phyloP scores from a whole-genome alignment of 2,113 vertebrate genomes.

The Urocitellus parryii region DNA sequence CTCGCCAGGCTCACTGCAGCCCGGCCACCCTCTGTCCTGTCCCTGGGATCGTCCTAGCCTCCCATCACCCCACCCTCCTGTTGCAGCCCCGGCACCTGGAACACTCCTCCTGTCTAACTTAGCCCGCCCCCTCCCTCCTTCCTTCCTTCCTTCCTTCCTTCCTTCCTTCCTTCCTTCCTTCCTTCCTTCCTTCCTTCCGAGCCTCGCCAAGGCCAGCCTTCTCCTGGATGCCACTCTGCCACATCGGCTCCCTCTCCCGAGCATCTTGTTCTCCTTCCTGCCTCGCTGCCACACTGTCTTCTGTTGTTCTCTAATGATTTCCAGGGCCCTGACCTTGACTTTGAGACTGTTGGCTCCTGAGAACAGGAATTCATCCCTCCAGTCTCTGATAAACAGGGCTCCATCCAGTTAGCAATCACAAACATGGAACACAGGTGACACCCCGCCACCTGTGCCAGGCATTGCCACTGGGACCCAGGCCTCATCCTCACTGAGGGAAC shows the following conservation, averaged over 20 bases:
- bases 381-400: not conserved
- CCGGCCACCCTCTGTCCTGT: not conserved
- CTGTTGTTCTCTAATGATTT: not conserved
- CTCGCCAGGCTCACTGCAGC: not conserved
- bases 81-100: not conserved
- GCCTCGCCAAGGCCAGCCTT: not conserved
- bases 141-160: not conserved
- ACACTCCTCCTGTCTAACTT: not conserved
- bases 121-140: not conserved
- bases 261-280: not conserved
- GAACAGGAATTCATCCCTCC: not conserved
- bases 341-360: not conserved
- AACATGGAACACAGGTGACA: fast-evolving
- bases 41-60: not conserved
- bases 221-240: not conserved
- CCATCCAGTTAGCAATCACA: not conserved
- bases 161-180: not conserved
- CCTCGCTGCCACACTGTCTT: not conserved
- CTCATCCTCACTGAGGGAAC: not conserved
- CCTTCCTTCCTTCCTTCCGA: not conserved
- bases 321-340: constrained; percentile 24
- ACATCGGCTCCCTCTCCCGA: not conserved
- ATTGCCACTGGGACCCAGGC: not conserved
- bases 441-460: not conserved
- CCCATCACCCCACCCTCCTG: not conserved